These are phyloP conservation scores for Coleophora flavipennella DNA, from an alignment of 2,888 invertebrate species.

Conservation along the genomic window DNA sequence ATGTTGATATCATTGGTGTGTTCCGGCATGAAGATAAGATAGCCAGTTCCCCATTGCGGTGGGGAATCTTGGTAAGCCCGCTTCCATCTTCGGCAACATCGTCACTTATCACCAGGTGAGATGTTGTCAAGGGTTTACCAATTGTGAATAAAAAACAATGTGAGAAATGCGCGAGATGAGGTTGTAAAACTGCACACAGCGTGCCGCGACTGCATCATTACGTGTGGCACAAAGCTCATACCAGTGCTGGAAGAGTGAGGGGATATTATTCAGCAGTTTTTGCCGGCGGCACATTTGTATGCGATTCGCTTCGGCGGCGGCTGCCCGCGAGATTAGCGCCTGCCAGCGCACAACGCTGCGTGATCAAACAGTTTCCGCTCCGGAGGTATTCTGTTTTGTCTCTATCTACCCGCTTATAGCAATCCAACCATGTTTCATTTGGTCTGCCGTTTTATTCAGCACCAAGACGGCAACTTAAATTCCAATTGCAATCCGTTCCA, in stretches of 20 bases:
- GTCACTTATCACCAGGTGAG: no score
- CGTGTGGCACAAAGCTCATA: constrained; percentile 43
- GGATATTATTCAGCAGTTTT: constrained; percentile 65
- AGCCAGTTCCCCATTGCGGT: no score
- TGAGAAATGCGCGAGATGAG: constrained; percentile 25
- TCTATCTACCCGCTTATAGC: constrained; percentile 16
- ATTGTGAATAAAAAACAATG: no score
- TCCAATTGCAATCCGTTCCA: no score
- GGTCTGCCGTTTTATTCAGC: no score
- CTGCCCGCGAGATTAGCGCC: constrained; percentile 57
- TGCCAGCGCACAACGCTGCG: constrained; percentile 39
- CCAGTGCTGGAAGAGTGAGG: constrained; percentile 38
- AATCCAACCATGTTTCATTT: background rate
- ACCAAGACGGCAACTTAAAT: no score
- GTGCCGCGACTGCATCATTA: constrained; percentile 52
- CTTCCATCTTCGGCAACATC: no score
- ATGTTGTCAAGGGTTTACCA: no score
- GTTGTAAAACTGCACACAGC: constrained; percentile 42
- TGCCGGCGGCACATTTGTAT: constrained; percentile 60
- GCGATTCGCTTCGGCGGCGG: constrained; percentile 57
- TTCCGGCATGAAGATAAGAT: no score
- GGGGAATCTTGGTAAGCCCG: no score
- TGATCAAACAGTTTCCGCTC: constrained; percentile 59
- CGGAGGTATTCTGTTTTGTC: constrained; percentile 34
- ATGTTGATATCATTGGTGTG: no score